These are phyloP conservation scores for Rhinogobio ventralis DNA, from an alignment of 2,797 vertebrate species.

Conservation along the genomic window DNA sequence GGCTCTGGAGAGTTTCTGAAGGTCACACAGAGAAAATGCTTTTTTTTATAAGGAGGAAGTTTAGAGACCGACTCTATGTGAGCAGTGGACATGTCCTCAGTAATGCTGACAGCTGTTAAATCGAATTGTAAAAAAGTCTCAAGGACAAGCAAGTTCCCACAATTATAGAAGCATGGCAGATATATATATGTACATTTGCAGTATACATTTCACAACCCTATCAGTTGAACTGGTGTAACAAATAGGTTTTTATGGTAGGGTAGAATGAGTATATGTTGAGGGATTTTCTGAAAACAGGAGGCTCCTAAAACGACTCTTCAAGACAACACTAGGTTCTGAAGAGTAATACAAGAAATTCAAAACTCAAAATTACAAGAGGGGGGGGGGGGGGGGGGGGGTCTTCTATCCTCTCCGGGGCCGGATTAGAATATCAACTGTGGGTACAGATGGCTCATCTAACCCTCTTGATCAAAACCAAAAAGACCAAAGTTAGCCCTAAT, in stretches of 20 bases:
- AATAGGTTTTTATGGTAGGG: neutral
- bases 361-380: neutral
- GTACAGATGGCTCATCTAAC: neutral
- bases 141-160: slow-evolving; percentile 10
- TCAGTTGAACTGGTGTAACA: neutral
- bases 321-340: neutral
- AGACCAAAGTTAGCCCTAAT: neutral
- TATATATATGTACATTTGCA: neutral
- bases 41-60: slow-evolving; percentile 25
- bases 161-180: slow-evolving; percentile 8
- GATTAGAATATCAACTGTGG: neutral
- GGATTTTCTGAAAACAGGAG: neutral
- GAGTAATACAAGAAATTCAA: neutral
- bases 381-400: too few species aligned
- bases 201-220: neutral
- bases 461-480: slow-evolving; percentile 1
- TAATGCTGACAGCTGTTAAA: neutral
- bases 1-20: slow-evolving; percentile 55
- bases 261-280: neutral
- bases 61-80: slow-evolving; percentile 22
- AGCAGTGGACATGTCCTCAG: slow-evolving; percentile 24
- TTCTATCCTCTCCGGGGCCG: too few species aligned
- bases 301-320: neutral
- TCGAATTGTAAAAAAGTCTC: neutral
- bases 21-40: slow-evolving; percentile 48